phyloP scores from a whole-genome alignment of 2,797 vertebrate species.

The Scolopax rusticola region DNA sequence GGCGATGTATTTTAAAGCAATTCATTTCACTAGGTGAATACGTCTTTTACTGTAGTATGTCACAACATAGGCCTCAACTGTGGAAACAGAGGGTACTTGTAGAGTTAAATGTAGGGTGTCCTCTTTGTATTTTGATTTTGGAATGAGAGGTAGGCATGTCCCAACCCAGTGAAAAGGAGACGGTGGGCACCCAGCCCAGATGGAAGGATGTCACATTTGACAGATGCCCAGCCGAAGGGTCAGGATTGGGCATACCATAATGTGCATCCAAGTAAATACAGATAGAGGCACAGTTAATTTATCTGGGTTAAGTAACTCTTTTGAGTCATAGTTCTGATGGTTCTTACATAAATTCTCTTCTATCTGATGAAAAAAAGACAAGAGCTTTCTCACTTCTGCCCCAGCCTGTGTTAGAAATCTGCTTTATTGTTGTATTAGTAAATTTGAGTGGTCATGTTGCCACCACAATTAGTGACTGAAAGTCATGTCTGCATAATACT shows the following conservation, averaged over 20 bases:
- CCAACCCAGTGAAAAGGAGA: neutral
- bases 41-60: neutral
- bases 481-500: neutral
- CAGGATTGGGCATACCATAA: neutral
- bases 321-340: neutral
- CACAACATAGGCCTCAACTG: rapidly evolving
- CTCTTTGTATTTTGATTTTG: neutral
- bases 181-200: neutral
- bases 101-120: neutral
- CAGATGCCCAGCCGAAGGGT: neutral
- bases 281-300: neutral
- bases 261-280: neutral
- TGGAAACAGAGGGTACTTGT: neutral
- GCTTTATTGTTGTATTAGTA: neutral
- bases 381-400: neutral
- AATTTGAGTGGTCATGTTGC: neutral
- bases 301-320: neutral
- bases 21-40: neutral
- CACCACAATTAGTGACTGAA: neutral
- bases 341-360: neutral
- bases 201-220: neutral
- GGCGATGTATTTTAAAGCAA: neutral
- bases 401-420: neutral
- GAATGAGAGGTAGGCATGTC: neutral
- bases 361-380: neutral